Evolutionary conservation across 1,140 invertebrate genomes (phyloP).

Genomic region (Cyclina sinensis): DNA sequence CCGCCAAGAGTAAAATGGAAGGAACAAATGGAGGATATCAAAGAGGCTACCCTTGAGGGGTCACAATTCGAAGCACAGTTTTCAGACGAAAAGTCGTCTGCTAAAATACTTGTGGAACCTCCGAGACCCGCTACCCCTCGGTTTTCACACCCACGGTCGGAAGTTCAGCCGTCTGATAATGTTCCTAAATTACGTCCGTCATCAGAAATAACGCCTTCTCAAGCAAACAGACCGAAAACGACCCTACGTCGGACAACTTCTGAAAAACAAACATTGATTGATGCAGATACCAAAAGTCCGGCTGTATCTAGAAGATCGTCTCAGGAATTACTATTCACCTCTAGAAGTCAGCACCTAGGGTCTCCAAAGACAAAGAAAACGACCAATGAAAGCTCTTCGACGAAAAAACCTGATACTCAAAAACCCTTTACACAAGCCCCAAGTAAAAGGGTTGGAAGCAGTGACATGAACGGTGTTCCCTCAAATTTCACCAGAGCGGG

Average conservation of each 20-base stretch:
- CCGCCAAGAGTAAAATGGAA: constrained; percentile 50
- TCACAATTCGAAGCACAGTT: constrained; percentile 62
- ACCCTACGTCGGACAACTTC: constrained; percentile 48
- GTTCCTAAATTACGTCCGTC: not conserved
- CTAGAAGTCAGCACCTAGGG: not conserved
- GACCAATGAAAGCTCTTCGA: not conserved
- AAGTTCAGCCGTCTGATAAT: not conserved
- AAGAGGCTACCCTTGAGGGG: constrained; percentile 55
- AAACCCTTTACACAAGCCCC: not conserved
- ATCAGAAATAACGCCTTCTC: not conserved
- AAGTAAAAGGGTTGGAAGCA: not conserved
- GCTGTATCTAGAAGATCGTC: constrained; percentile 30
- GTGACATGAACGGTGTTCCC: not conserved
- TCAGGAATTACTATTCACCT: constrained; percentile 11
- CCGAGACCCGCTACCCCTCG: not conserved
- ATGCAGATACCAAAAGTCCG: not conserved
- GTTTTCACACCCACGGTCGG: not conserved
- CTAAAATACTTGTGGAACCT: not conserved
- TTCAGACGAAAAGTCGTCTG: constrained; percentile 20
- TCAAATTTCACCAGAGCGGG: not conserved
- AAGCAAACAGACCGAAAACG: constrained; percentile 43
- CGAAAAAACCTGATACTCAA: too few relatives aligned
- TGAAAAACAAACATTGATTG: constrained; percentile 4
- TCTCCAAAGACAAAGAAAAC: not conserved
- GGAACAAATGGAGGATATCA: constrained; percentile 60